phyloP scores from a whole-genome alignment of 2,888 invertebrate genomes.

The Rhagium mordax region DNA sequence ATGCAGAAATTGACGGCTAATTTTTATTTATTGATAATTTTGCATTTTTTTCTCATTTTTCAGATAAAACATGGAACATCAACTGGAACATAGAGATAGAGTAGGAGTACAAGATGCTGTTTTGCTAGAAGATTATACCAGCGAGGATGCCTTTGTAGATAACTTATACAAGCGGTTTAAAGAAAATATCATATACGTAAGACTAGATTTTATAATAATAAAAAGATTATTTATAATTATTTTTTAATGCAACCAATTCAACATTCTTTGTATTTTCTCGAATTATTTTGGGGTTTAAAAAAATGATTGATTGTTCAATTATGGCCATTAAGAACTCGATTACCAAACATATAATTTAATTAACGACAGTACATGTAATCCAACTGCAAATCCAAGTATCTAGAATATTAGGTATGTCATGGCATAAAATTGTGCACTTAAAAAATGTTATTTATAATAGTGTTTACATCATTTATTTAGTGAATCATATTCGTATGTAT shows the following conservation, averaged over 20 bases:
- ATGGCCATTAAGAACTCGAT: no score
- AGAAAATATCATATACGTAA: constrained; percentile 93
- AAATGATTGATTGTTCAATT: neutral
- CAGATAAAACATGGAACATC: constrained; percentile 80
- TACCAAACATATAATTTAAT: neutral
- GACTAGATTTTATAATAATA: no score
- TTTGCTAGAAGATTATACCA: constrained; percentile 88
- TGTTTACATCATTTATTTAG: neutral
- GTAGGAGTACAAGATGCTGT: constrained; percentile 95
- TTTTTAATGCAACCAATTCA: no score
- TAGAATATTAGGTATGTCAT: neutral
- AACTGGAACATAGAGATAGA: constrained; percentile 86
- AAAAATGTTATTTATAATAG: neutral
- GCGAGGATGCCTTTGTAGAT: constrained; percentile 87
- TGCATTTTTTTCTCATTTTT: constrained; percentile 34
- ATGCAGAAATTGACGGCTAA: no score
- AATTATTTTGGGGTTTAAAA: neutral
- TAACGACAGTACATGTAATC: neutral
- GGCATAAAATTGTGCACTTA: neutral
- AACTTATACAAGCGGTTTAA: constrained; percentile 90
- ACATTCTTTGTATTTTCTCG: no score
- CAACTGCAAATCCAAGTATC: neutral
- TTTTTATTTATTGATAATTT: neutral
- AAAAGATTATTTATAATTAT: no score
- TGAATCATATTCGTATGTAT: neutral